Evolutionary conservation across 2,797 vertebrate species (phyloP), one percentile per base, ranked within the genome.

Genomic region (Cirrhinus molitorella): DNA sequence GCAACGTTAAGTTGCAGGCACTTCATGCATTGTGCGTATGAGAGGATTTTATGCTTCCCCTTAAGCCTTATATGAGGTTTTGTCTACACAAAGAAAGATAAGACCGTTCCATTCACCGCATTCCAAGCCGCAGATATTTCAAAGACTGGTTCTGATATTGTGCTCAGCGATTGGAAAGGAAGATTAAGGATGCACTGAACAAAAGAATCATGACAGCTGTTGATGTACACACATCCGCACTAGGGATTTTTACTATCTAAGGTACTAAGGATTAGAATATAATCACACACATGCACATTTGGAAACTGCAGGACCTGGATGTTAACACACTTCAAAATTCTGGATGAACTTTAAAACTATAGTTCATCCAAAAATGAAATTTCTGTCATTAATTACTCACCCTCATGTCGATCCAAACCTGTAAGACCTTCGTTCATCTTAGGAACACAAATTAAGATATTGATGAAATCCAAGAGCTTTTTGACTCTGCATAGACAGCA

Each of bases 51-150:
- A 45, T 63, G 53, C 40, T 67, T 76, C n/a, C 70, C 47, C 45
- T 23, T 84, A 57, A 80, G 61, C 71, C 59, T 71, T n/a, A 77
- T 66, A 13, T 81, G 66, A 83, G 78, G 55, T 86, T 89, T 87
- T 88, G 80, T 87, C 85, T 89, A 81, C 77, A 86, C 79, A 72
- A 25, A 37, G 23, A 76, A 78, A 88, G 88, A 89, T 83, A 88
- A 86, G 76, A 55, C 65, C 14, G 51, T 86, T 83, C 23, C 45
- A 21, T 70, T 71, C 65, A 37, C 63, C 12, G 19, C 85, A 85
- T 87, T 80, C 81, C 83, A 83, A 83, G 59, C 61, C 25, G 9
- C 51, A 85, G 81, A 79, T 87, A 84, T 85, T 85, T 81, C 51
- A 83, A 66, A 67, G 75, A 53, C 55, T 66, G 11, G 53, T 63